Evolutionary conservation across 1,140 invertebrate genomes (phyloP).

Genomic region (Drosophila tani): DNA sequence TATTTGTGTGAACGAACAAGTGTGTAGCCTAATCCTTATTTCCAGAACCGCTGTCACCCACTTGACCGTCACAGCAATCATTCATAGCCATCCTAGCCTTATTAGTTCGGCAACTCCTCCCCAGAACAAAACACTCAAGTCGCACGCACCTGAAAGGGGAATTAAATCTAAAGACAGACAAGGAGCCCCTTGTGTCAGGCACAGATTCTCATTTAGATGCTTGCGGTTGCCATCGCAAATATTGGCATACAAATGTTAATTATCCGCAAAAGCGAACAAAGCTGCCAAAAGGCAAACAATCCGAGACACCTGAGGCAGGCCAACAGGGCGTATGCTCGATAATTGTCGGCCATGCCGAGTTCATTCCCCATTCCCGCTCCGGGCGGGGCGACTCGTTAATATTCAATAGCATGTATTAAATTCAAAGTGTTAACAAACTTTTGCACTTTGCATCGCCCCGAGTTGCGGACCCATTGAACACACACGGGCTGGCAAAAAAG

Average conservation of each 20-base stretch:
- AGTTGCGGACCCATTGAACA: conserved; percentile 16
- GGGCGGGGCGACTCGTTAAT: conserved; percentile 23
- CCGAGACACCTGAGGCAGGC: conserved; percentile 1
- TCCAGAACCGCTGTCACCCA: background rate
- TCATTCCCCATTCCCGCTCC: background rate
- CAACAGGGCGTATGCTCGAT: conserved; percentile 38
- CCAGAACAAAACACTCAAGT: conserved; percentile 2
- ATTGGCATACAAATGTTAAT: conserved; percentile 74
- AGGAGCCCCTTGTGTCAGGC: conserved; percentile 20
- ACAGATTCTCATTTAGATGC: conserved; percentile 41
- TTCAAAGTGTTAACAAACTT: conserved; percentile 66
- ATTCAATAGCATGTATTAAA: conserved; percentile 49
- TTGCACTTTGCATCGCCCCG: conserved; percentile 58
- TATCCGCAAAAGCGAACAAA: conserved; percentile 26
- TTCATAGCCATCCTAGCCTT: background rate
- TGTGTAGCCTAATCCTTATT: too few species aligned
- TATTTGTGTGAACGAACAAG: background rate
- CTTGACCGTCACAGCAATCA: conserved; percentile 16
- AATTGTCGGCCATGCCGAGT: conserved; percentile 19
- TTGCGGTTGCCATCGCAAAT: conserved; percentile 43
- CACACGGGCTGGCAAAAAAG: conserved; percentile 15
- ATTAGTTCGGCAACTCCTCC: conserved; percentile 13
- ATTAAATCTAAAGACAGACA: conserved; percentile 18
- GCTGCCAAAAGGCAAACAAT: conserved; percentile 16
- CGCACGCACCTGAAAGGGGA: conserved; percentile 36